Evolutionary conservation across 2,797 vertebrate genomes (phyloP).

Genomic region (Bucorvus abyssinicus): DNA sequence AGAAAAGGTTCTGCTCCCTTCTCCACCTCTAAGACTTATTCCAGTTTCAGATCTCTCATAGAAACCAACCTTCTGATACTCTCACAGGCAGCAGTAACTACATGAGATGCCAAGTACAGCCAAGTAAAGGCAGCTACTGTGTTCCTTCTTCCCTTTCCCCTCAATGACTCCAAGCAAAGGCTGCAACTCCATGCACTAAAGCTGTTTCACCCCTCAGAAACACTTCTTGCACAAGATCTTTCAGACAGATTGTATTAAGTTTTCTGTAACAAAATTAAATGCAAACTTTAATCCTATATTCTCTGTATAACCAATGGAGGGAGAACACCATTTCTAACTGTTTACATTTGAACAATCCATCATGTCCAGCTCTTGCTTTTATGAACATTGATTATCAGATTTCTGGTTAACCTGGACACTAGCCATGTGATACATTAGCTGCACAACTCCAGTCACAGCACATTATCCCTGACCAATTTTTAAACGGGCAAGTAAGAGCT

Average conservation of each 20-base stretch:
- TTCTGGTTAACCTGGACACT: background rate
- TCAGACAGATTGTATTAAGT: background rate
- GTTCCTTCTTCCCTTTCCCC: background rate
- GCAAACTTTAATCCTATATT: background rate
- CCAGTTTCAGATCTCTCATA: background rate
- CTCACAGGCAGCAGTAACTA: background rate
- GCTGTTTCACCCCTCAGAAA: background rate
- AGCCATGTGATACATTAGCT: background rate
- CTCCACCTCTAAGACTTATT: background rate
- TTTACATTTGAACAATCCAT: background rate
- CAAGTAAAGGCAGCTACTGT: background rate
- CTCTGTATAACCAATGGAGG: background rate
- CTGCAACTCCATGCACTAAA: background rate
- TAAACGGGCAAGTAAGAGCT: background rate
- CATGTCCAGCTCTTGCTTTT: background rate
- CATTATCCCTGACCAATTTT: background rate
- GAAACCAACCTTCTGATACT: background rate
- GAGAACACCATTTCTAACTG: background rate
- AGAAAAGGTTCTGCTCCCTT: background rate
- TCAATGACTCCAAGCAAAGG: background rate
- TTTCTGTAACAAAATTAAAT: background rate
- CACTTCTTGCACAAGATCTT: constrained; percentile 4
- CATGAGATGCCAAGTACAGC: background rate
- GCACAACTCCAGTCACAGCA: background rate
- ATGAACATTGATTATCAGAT: background rate